Evolutionary conservation across 2,797 vertebrate species (phyloP), one percentile per base, ranked within the genome.

Genomic region (Selene dorsalis): DNA sequence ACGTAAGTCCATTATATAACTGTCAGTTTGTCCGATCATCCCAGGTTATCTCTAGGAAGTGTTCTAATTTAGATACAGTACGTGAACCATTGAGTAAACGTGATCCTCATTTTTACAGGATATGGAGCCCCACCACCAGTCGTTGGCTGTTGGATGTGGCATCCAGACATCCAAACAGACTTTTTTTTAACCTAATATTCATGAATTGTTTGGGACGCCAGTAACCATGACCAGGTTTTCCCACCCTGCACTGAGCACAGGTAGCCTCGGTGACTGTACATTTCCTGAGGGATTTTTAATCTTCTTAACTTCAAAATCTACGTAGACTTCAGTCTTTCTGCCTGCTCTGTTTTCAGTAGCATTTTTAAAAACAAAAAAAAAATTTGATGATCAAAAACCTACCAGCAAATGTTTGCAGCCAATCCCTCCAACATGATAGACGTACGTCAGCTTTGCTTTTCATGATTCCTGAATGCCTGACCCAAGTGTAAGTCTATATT

Each of bases 271-370:
- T 75, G 52, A 65, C 57, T 69, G 39, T 60, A 76, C 57, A 62
- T 79, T 75, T 71, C n/a, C 20, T 41, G 43, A 69, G 53, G 47
- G 32, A 73, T 73, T 75, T 76, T 52, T 81, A 65, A 70, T 62
- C n/a, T 41, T 80, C 53, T 61, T 75, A 68, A 65, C 39, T 74
- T 83, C 58, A 47, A 50, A 71, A 60, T 35, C 5, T 69, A 68
- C 66, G 43, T 57, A 2, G 45, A 73, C 41, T 50, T 60, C 16
- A 39, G 16, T 77, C 56, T 57, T 76, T 77, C 41, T 79, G 74
- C 69, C 68, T 85, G 71, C 77, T 57, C 73, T 68, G 71, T 79
- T 86, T 84, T 83, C 52, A 71, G 80, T 87, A 84, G 80, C 69
- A 78, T 90, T 89, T 86, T 73, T 80, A 73, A 69, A 24, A 41